These are phyloP conservation scores for Corythaixoides concolor DNA, from an alignment of 2,113 vertebrate species.

Conservation along the genomic window DNA sequence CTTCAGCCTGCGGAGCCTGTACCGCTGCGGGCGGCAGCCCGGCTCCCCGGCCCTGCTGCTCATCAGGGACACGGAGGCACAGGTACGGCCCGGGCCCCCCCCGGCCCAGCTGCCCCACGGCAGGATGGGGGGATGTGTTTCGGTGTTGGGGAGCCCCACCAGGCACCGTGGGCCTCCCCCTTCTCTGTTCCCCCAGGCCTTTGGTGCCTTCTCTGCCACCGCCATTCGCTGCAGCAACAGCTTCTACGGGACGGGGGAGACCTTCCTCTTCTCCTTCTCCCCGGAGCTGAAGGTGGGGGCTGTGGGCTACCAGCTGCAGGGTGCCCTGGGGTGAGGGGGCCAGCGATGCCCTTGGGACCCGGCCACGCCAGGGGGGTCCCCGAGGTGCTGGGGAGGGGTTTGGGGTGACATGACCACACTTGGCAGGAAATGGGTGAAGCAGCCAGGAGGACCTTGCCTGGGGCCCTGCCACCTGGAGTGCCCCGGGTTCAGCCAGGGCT, in stretches of 20 bases:
- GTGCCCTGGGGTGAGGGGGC: accelerated
- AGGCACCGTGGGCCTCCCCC: accelerated
- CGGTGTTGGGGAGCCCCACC: accelerated
- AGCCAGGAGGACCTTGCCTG: too few relatives aligned
- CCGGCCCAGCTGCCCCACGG: neutral
- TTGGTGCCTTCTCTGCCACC: slow-evolving; percentile 74
- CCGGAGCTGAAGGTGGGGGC: slow-evolving; percentile 76
- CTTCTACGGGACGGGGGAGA: slow-evolving; percentile 80
- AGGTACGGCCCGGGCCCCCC: neutral
- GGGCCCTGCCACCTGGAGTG: too few relatives aligned
- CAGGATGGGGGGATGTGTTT: neutral
- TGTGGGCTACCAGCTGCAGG: neutral
- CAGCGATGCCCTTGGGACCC: accelerated
- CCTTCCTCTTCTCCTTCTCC: slow-evolving; percentile 79
- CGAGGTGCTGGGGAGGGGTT: neutral
- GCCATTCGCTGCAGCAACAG: slow-evolving; percentile 65
- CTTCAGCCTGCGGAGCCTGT: slow-evolving; percentile 28
- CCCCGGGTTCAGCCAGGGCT: neutral
- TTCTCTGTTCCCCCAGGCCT: slow-evolving; percentile 57
- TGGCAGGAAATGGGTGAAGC: neutral
- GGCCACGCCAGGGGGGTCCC: accelerated
- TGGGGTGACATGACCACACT: neutral
- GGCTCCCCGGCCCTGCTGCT: neutral
- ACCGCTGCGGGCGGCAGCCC: neutral
- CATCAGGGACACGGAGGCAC: neutral